Conservation (phyloP, 1,140 invertebrate genomes). For the Megathymus violae region DNA sequence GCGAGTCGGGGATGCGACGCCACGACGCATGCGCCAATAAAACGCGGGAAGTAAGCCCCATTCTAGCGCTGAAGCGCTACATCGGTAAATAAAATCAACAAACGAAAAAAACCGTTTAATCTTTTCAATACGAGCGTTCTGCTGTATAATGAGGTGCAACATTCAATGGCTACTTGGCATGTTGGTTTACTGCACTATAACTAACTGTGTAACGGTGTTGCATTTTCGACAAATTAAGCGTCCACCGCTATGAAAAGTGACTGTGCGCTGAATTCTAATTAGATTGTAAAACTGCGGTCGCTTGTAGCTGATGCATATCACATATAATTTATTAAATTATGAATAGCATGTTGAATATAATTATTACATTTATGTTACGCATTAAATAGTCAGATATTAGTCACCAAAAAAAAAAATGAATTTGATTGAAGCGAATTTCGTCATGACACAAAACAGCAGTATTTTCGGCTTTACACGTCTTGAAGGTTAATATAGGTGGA, state of each 20-base stretch:
- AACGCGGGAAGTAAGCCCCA: constrained; percentile 67
- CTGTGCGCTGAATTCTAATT: constrained; percentile 17
- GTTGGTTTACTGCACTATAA: constrained; percentile 14
- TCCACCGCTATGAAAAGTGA: constrained; percentile 5
- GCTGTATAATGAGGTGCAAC: constrained; percentile 23
- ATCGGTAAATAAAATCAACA: constrained; percentile 24
- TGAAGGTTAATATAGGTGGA: no score
- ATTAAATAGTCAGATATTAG: constrained; percentile 6
- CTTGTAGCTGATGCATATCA: background rate
- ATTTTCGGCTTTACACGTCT: no score
- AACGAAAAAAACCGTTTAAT: constrained; percentile 15
- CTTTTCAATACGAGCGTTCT: constrained; percentile 25
- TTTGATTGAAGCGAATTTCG: no score
- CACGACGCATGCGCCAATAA: constrained; percentile 67
- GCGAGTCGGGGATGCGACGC: constrained; percentile 57
- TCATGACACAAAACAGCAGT: no score
- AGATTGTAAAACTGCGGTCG: constrained; percentile 8
- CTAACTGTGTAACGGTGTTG: constrained; percentile 15
- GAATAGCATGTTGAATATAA: background rate
- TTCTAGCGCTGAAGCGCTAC: constrained; percentile 57
- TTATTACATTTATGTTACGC: background rate
- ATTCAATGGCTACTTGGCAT: constrained; percentile 28
- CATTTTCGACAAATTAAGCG: constrained; percentile 27
- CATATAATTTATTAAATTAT: background rate
- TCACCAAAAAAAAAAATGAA: background rate